phyloP scores from a whole-genome alignment of 2,888 invertebrate species.

The Eupithecia exiguata region DNA sequence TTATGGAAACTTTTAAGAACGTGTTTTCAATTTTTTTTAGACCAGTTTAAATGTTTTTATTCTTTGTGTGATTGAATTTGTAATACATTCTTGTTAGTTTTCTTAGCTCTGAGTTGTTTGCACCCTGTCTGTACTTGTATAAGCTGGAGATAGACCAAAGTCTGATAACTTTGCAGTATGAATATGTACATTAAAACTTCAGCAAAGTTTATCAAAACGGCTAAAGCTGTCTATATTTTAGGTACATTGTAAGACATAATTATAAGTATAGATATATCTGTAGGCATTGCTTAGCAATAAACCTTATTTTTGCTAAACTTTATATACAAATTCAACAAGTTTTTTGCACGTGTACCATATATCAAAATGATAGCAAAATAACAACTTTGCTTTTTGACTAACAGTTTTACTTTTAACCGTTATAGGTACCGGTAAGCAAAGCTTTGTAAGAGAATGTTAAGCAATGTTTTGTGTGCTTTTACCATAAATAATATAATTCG shows the following conservation, averaged over 20 bases:
- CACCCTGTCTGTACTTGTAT: slow-evolving; percentile 52
- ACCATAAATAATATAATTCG: slow-evolving; percentile 40
- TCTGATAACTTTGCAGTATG: slow-evolving; percentile 77
- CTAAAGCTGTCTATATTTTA: slow-evolving; percentile 67
- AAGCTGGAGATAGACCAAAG: slow-evolving; percentile 89
- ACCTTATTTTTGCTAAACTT: neutral
- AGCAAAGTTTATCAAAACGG: slow-evolving; percentile 76
- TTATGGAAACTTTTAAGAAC: neutral
- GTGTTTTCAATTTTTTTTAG: neutral
- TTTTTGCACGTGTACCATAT: neutral
- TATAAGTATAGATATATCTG: slow-evolving; percentile 35
- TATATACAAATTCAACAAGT: neutral
- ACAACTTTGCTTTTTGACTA: neutral
- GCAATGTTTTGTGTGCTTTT: slow-evolving; percentile 24
- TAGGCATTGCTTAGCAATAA: slow-evolving; percentile 9
- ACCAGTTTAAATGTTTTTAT: neutral
- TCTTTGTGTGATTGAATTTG: neutral
- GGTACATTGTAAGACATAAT: slow-evolving; percentile 57
- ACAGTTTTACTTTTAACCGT: neutral
- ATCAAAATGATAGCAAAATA: neutral
- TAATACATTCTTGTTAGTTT: slow-evolving; percentile 8
- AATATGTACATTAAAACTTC: slow-evolving; percentile 64
- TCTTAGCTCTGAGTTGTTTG: slow-evolving; percentile 40
- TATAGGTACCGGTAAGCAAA: neutral
- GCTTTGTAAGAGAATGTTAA: neutral